Percentiles rank a stretch among this genome's conserved stretches.
Conservation (phyloP, 2,888 invertebrate species). For the Drosophila stalkeri region DNA sequence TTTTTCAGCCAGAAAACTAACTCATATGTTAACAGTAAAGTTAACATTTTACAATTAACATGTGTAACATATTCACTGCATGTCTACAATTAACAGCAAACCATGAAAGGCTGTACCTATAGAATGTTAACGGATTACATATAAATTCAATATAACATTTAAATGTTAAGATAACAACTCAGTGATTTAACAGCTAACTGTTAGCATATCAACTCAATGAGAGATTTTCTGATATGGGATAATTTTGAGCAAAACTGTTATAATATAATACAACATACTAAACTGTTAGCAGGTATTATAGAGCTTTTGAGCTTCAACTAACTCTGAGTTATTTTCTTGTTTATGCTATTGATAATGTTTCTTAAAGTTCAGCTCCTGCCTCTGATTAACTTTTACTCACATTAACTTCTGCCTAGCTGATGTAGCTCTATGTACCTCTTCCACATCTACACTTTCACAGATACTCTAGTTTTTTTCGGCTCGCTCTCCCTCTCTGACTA, state of each 20-base stretch:
- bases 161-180: not conserved
- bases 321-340: not conserved
- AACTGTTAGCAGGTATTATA: not conserved
- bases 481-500: constrained; percentile 7
- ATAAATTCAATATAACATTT: not conserved
- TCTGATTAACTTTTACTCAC: not conserved
- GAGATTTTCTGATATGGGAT: not conserved
- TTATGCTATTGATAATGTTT: not conserved
- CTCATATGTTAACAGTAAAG: too few species aligned
- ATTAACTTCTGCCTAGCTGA: not conserved
- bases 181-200: not conserved
- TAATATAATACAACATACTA: not conserved
- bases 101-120: too few species aligned
- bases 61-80: too few species aligned
- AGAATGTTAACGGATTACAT: not conserved
- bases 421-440: not conserved
- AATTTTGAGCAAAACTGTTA: not conserved
- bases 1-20: too few species aligned
- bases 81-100: too few species aligned
- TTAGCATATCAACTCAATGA: not conserved
- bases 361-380: not conserved
- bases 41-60: not conserved
- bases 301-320: not conserved
- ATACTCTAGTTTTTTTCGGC: not conserved
- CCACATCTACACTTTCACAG: constrained; percentile 9